Conservation (phyloP, 2,888 invertebrate species). For the Eulithis testata region DNA sequence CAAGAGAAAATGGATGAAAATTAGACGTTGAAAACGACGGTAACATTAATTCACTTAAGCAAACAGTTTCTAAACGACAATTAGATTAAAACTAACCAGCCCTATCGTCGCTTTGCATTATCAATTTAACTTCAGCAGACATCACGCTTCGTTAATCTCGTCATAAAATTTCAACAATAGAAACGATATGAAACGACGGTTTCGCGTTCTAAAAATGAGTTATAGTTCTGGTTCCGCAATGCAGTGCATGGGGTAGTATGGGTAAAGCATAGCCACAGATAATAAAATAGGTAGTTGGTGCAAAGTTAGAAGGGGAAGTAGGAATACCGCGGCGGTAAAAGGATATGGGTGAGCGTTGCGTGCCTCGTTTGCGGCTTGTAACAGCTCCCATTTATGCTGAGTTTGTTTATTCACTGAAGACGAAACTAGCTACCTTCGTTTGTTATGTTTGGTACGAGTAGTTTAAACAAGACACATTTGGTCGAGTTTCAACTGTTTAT, state of each 20-base stretch:
- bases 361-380: constrained; percentile 37
- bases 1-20: neutral
- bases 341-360: constrained; percentile 39
- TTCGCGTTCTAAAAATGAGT: constrained; percentile 78
- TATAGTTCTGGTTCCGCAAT: constrained; percentile 79
- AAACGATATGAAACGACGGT: constrained; percentile 66
- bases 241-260: constrained; percentile 77
- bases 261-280: constrained; percentile 30
- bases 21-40: constrained; percentile 5
- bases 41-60: constrained; percentile 23
- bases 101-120: constrained; percentile 41
- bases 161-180: constrained; percentile 74
- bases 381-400: constrained; percentile 39
- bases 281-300: constrained; percentile 23
- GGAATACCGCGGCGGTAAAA: constrained; percentile 30
- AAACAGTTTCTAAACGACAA: constrained; percentile 37
- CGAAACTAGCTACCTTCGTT: constrained; percentile 22
- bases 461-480: constrained; percentile 30
- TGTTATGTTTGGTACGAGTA: constrained; percentile 21
- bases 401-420: constrained; percentile 40
- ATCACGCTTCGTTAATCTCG: constrained; percentile 68
- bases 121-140: constrained; percentile 49
- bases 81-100: constrained; percentile 39
- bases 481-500: constrained; percentile 24
- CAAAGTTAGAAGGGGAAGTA: constrained; percentile 33